phyloP scores from a whole-genome alignment of 1,140 invertebrate genomes.

The Triops cancriformis region DNA sequence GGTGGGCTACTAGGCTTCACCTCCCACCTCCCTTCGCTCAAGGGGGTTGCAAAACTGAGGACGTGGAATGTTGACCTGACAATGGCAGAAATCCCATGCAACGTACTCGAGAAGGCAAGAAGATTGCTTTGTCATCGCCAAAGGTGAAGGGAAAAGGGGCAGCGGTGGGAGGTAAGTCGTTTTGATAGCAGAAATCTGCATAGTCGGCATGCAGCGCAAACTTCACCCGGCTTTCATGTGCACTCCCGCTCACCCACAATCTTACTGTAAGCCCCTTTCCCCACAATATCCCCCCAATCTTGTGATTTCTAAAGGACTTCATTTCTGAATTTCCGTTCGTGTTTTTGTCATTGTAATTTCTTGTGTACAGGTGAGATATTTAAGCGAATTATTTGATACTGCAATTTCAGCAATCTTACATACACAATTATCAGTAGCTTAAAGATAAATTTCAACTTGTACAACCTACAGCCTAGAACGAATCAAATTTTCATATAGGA shows the following conservation, averaged over 20 bases:
- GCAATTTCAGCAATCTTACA: no score
- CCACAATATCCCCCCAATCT: neutral
- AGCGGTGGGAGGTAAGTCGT: neutral
- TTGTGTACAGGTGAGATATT: no score
- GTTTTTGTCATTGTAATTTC: no score
- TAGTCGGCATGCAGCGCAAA: neutral
- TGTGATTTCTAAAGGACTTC: no score
- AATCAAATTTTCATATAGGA: no score
- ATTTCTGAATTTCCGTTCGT: no score
- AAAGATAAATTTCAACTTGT: no score
- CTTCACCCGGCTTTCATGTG: no score
- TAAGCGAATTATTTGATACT: no score
- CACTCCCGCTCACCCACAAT: neutral
- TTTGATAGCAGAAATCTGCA: neutral
- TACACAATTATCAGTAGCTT: no score
- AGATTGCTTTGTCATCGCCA: neutral
- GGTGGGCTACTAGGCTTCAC: no score
- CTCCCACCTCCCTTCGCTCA: neutral
- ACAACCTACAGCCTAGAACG: no score
- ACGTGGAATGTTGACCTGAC: neutral
- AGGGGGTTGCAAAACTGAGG: neutral
- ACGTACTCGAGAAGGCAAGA: neutral
- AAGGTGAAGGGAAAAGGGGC: neutral
- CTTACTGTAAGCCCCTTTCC: neutral
- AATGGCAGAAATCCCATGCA: neutral